phyloP scores from a whole-genome alignment of 2,888 invertebrate species.

The Scaptomyza reducta region DNA sequence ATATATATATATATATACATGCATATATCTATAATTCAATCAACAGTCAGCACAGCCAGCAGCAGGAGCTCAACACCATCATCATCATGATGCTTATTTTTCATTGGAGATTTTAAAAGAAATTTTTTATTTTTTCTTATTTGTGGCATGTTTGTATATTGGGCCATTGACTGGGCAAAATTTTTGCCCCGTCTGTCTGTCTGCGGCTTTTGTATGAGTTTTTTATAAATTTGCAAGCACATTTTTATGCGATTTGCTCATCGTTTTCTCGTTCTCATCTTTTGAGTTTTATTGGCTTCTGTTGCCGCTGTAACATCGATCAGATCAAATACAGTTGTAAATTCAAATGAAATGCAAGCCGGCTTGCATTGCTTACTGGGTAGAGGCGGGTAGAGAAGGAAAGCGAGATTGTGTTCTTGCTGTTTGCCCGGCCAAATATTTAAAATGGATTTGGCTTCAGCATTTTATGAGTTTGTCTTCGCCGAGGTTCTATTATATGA shows the following conservation, averaged over 20 bases:
- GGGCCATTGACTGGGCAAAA: constrained; percentile 64
- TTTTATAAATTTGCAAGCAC: constrained; percentile 56
- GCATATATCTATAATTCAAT: constrained; percentile 29
- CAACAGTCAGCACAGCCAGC: constrained; percentile 22
- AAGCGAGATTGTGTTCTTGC: constrained; percentile 16
- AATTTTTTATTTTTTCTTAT: constrained; percentile 37
- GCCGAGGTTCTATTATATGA: constrained; percentile 47
- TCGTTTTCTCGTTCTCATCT: constrained; percentile 36
- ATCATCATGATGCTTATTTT: constrained; percentile 34
- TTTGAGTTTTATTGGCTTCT: constrained; percentile 66
- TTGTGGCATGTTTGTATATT: constrained; percentile 68
- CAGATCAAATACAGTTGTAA: constrained; percentile 73
- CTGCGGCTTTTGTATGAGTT: constrained; percentile 53
- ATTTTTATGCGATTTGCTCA: constrained; percentile 73
- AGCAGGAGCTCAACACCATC: constrained; percentile 15
- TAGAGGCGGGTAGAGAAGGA: neutral
- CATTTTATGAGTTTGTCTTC: constrained; percentile 57
- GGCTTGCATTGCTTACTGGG: constrained; percentile 61
- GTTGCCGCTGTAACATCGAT: constrained; percentile 62
- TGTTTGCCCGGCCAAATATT: constrained; percentile 72
- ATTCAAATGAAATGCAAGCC: constrained; percentile 79
- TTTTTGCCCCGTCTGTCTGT: constrained; percentile 22
- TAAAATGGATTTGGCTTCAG: constrained; percentile 59
- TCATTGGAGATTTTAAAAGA: constrained; percentile 67
- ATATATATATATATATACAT: no score